A percentile compares a stretch with the other conserved stretches of the same genome.
phyloP scores from a whole-genome alignment of 2,113 vertebrate species.

The Periophthalmodon schlosseri region DNA sequence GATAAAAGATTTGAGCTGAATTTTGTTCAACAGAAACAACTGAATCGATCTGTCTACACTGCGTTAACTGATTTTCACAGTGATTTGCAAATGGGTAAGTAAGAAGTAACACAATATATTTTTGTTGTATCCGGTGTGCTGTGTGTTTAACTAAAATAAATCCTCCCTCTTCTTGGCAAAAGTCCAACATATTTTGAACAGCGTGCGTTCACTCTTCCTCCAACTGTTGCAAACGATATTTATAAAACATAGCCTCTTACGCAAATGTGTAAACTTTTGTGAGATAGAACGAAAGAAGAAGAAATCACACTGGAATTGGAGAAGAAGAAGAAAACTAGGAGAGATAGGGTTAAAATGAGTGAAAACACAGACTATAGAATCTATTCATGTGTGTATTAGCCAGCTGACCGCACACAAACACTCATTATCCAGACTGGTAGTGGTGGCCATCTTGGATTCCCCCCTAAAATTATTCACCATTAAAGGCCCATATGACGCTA shows the following conservation, averaged over 20 bases:
- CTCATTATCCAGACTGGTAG: neutral
- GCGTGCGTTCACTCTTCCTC: neutral
- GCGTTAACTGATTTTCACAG: neutral
- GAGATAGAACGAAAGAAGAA: neutral
- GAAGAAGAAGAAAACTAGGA: neutral
- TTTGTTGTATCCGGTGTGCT: neutral
- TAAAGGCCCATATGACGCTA: neutral
- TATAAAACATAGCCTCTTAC: too few species aligned
- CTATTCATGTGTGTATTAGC: slow-evolving; percentile 40
- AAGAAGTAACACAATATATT: neutral
- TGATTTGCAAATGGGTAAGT: neutral
- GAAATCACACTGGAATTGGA: neutral
- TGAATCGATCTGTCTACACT: too few species aligned
- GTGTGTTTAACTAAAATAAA: neutral
- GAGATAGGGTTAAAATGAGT: neutral
- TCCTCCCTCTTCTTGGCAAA: slow-evolving; percentile 12
- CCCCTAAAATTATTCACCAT: neutral
- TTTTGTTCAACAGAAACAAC: neutral
- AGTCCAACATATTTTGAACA: slow-evolving; percentile 24
- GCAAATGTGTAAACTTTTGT: too few species aligned
- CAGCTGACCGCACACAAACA: slow-evolving; percentile 24
- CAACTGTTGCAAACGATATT: too few species aligned
- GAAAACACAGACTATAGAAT: slow-evolving; percentile 11
- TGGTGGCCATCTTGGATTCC: neutral
- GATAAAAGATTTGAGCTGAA: too few species aligned